A percentile compares a stretch with the other conserved stretches of the same genome.
phyloP scores from a whole-genome alignment of 2,797 vertebrate species.

The Potorous gilbertii region DNA sequence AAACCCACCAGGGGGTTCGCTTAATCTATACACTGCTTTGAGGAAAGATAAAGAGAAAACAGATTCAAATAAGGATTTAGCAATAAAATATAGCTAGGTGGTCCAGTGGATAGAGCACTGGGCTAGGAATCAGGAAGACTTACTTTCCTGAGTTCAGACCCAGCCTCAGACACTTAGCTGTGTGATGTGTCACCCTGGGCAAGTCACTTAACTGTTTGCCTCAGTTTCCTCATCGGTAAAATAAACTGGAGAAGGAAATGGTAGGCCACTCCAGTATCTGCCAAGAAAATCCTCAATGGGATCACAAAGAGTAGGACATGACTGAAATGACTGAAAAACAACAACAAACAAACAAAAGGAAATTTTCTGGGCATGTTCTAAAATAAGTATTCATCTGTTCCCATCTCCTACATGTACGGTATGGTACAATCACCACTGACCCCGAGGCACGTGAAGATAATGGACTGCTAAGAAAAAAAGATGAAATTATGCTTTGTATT shows the following conservation, averaged over 20 bases:
- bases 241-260: background rate
- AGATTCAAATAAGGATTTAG: fast-evolving
- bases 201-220: background rate
- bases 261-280: background rate
- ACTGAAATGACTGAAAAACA: too few species aligned
- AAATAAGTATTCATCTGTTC: background rate
- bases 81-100: background rate
- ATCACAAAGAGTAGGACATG: too few species aligned
- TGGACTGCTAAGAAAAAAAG: background rate
- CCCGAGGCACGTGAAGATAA: background rate
- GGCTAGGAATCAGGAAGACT: background rate
- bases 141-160: background rate
- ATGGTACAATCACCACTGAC: background rate
- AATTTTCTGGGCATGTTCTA: background rate
- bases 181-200: background rate
- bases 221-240: background rate
- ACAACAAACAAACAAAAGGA: background rate
- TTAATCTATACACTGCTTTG: background rate
- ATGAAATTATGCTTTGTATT: background rate
- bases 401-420: background rate
- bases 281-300: background rate
- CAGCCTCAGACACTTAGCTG: background rate
- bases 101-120: fast-evolving
- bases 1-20: background rate
- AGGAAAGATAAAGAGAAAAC: background rate